Evolutionary conservation across 2,113 vertebrate genomes (phyloP).

Genomic region (Dicrurus megarhynchus): DNA sequence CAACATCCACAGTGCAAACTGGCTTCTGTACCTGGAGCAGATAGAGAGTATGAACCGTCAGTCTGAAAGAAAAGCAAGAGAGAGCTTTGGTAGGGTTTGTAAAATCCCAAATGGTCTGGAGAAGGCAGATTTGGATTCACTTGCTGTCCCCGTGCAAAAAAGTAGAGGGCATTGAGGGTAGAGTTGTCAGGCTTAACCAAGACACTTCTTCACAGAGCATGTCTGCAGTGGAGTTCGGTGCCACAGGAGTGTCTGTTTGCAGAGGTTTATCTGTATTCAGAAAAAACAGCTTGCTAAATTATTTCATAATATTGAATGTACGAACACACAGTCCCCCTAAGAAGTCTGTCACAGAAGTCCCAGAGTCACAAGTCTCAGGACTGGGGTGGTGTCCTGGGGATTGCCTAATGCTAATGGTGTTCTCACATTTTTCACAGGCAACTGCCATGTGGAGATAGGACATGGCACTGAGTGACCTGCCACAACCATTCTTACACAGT

Average conservation of each 20-base stretch:
- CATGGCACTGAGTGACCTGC: not conserved
- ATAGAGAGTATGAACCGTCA: not conserved
- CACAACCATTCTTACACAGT: not conserved
- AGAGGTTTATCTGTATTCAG: not conserved
- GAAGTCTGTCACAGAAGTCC: not conserved
- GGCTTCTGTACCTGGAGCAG: not conserved
- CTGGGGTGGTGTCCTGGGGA: not conserved
- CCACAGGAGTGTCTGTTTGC: not conserved
- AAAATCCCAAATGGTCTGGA: not conserved
- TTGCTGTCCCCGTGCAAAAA: not conserved
- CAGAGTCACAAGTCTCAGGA: not conserved
- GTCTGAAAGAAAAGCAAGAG: not conserved
- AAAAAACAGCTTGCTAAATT: not conserved
- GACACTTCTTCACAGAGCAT: rapidly evolving
- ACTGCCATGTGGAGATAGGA: not conserved
- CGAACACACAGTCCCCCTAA: not conserved
- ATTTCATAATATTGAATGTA: not conserved
- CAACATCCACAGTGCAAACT: not conserved
- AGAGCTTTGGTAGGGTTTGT: not conserved
- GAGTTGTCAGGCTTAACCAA: not conserved
- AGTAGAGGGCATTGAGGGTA: not conserved
- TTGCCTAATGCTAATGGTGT: not conserved
- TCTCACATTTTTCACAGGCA: not conserved
- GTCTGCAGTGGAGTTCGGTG: not conserved
- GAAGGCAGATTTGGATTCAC: not conserved